Evolutionary conservation across 2,113 vertebrate species (phyloP).

Genomic region (Neolamprologus fasciatus): DNA sequence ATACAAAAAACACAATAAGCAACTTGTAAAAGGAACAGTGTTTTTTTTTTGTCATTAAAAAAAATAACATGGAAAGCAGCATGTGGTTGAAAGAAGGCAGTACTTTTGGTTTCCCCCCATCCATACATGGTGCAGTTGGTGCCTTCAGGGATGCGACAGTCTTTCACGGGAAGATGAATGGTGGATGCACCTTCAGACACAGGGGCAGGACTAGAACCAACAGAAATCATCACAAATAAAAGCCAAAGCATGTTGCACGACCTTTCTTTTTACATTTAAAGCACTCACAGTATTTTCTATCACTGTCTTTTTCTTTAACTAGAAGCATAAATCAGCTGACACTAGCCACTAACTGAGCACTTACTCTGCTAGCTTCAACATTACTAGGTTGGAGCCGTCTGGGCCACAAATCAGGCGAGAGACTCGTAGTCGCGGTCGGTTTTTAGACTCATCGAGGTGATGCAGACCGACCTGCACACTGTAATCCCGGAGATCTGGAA

Average conservation of each 20-base stretch:
- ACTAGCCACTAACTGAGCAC: not conserved
- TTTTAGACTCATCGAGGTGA: slow-evolving; percentile 78
- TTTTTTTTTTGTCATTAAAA: not conserved
- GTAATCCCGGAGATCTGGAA: slow-evolving; percentile 87
- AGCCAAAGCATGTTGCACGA: not conserved
- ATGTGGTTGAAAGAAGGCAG: slow-evolving; percentile 6
- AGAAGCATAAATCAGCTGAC: not conserved
- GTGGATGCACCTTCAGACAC: slow-evolving; percentile 83
- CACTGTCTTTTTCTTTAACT: not conserved
- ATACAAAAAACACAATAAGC: not conserved
- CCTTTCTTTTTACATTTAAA: not conserved
- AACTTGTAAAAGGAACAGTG: not conserved
- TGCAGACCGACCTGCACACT: slow-evolving; percentile 87
- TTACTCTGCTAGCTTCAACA: slow-evolving; percentile 82
- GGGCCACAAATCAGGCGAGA: slow-evolving; percentile 89
- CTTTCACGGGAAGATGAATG: slow-evolving; percentile 88
- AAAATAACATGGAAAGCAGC: not conserved
- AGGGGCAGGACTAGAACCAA: slow-evolving; percentile 76
- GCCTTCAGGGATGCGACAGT: slow-evolving; percentile 86
- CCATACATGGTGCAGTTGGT: slow-evolving; percentile 91
- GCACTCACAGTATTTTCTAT: not conserved
- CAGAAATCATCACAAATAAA: slow-evolving; percentile 2
- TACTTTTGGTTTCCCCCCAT: slow-evolving; percentile 98
- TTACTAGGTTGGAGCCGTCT: slow-evolving; percentile 84
- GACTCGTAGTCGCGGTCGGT: slow-evolving; percentile 77